Evolutionary conservation across 2,888 invertebrate species (phyloP), one percentile per base, ranked within the genome.

Genomic region (Eupithecia vulgata): DNA sequence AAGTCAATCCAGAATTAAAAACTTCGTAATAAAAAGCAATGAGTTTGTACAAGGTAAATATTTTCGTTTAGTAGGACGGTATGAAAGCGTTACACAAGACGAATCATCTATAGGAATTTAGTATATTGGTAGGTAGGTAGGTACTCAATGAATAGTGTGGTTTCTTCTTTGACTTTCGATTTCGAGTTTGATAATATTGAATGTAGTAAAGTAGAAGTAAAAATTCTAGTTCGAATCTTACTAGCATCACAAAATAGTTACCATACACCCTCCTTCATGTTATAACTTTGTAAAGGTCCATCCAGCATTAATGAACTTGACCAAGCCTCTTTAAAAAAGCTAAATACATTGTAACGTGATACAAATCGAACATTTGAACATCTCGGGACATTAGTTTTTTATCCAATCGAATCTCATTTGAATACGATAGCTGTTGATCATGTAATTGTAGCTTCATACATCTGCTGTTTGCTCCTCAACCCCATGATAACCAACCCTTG

Each of bases 381-480:
- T 76, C 72, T 65, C 64, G 76, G 79, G 82, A 78, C 81, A 74
- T 78, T 77, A 78, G 74, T 71, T 71, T 71, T 70, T 70, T 66
- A 65, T 70, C 67, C 37, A 61, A 87, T 86, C 85, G 83, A 87
- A 85, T 85, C 79, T 86, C 88, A 92, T 93, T 93, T 91, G 86
- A 93, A 93, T 92, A 89, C 84, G 88, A 89, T 90, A 85, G 83
- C 84, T 94, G 91, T 94, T 93, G 92, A 89, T 92, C 87, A 85
- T 90, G 94, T 94, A 94, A 94, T 89, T 88, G 90, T 86, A 93
- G 86, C 89, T 85, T 76, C 74, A 85, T 83, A 90, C 94, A 94
- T 94, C 94, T 94, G 94, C 89, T 91, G 87, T 92, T 92, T 92
- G 86, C 85, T 84, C 88, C 89, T 85, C 83, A 81, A 85, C 81